Evolutionary conservation across 2,113 vertebrate genomes (phyloP).

Genomic region (Addax nasomaculatus): DNA sequence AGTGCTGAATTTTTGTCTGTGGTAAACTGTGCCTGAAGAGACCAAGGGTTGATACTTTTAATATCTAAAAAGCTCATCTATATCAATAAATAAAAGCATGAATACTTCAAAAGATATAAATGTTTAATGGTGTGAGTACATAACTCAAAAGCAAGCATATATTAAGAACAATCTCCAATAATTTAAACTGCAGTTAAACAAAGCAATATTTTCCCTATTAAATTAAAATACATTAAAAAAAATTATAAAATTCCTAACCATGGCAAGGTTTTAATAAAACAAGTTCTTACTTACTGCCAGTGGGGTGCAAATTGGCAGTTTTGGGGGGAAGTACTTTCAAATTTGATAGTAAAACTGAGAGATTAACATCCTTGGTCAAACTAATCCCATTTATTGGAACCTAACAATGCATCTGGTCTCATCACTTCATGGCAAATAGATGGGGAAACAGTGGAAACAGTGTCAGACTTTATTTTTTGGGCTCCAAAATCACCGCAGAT

Average conservation of each 20-base stretch:
- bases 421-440: neutral
- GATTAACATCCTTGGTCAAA: constrained; percentile 13
- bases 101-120: constrained; percentile 31
- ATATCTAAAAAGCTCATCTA: neutral
- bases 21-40: constrained; percentile 22
- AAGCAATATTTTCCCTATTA: neutral
- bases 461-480: neutral
- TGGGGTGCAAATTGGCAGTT: neutral
- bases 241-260: neutral
- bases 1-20: constrained; percentile 24
- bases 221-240: constrained; percentile 7
- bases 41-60: constrained; percentile 4
- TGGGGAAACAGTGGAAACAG: neutral
- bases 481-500: neutral
- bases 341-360: constrained; percentile 8
- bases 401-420: neutral
- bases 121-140: constrained; percentile 9
- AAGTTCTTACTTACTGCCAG: neutral
- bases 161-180: neutral
- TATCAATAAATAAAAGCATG: constrained; percentile 46
- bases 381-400: neutral
- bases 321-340: neutral
- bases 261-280: neutral
- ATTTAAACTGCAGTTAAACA: constrained; percentile 38
- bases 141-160: constrained; percentile 29